Percentiles rank a stretch among this genome's conserved stretches.
These are phyloP conservation scores for Stenchaetothrips biformis DNA, from an alignment of 2,888 invertebrate species.

Conservation along the genomic window DNA sequence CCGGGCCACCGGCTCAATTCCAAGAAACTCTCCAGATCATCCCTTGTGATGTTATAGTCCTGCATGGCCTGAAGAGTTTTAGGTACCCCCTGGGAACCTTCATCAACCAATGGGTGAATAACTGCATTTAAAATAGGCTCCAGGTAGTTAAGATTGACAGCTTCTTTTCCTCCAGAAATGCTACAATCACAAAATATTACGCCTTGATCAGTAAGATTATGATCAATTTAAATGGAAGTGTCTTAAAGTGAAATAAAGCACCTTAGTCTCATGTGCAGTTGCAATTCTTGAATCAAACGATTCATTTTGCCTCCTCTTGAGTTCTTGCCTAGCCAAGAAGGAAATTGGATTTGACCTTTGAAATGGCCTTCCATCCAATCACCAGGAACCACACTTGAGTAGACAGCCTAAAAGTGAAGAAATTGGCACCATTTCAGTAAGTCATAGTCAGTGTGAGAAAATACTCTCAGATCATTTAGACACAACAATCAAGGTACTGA, in stretches of 20 bases:
- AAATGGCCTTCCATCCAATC: slow-evolving; percentile 75
- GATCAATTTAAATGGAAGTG: not conserved
- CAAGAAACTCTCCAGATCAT: slow-evolving; percentile 84
- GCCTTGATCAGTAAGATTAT: not conserved
- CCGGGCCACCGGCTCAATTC: slow-evolving; percentile 84
- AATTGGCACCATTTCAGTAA: not conserved
- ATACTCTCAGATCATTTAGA: not conserved
- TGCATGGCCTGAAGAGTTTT: slow-evolving; percentile 69
- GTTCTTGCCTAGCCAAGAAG: slow-evolving; percentile 94
- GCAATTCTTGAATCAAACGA: slow-evolving; percentile 75
- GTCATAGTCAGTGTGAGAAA: not conserved
- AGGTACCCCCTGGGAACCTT: slow-evolving; percentile 66
- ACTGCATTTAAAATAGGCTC: slow-evolving; percentile 69
- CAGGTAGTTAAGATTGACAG: slow-evolving; percentile 85
- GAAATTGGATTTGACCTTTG: slow-evolving; percentile 79
- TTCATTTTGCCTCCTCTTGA: slow-evolving; percentile 77
- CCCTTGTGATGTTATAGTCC: slow-evolving; percentile 77
- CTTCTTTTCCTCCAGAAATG: slow-evolving; percentile 73
- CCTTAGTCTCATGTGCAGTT: slow-evolving; percentile 79
- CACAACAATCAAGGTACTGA: not conserved
- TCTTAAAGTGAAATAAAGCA: slow-evolving; percentile 44
- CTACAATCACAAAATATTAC: slow-evolving; percentile 47
- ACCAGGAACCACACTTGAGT: slow-evolving; percentile 87
- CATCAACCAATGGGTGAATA: slow-evolving; percentile 65
- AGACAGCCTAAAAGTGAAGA: slow-evolving; percentile 65